Base-by-base conservation (phyloP, 2,888 invertebrate species). In the Morpho achilles region DNA sequence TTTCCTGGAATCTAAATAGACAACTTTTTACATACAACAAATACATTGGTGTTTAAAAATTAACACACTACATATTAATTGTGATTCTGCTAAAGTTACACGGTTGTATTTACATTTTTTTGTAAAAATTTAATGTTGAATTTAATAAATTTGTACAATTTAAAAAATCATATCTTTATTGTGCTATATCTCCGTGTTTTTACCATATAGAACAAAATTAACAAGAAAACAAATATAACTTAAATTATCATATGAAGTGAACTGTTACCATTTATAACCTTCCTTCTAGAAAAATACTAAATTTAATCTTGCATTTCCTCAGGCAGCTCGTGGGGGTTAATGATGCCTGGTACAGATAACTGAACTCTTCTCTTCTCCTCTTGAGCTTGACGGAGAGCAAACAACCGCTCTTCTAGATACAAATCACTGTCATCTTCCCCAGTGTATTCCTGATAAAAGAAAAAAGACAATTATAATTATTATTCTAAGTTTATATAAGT, bases 361-460 rank as follows among this genome's bases (percentile, higher is more conserved):
- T 98, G 98, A 71, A 96, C 94, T 82, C 95, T 94, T 79, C 97
- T 93, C 90, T 99, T 99, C 75, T 98, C 98, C 65, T 96, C 95
- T 82, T 99, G 98, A 51, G 99, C 99, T 75, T 94, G 92, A 69
- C 95, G 94, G 67, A 99, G 93, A 60, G 97, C 95, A 66, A 93
- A 94, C 86, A 99, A 96, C 72, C 99, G 94, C 84, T 99, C 99
- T 80, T 99, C 99, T 77, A 99, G 91, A 91, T 96, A 99, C 77
- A 99, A 92, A 90, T 99, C 99, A 63, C 97, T 95, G 87, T 99
- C 98, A 81, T 99, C 99, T 84, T 98, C 98, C 49, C 99, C 99
- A 40, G 98, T 98, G 84, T 97, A 98, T 91, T 99, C 99, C 99
- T 99, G 83, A 5, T 90, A 50, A n/a, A 45, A 55, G n/a, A 43